Conservation (phyloP, 2,113 vertebrate genomes). For the Myxocyprinus asiaticus region DNA sequence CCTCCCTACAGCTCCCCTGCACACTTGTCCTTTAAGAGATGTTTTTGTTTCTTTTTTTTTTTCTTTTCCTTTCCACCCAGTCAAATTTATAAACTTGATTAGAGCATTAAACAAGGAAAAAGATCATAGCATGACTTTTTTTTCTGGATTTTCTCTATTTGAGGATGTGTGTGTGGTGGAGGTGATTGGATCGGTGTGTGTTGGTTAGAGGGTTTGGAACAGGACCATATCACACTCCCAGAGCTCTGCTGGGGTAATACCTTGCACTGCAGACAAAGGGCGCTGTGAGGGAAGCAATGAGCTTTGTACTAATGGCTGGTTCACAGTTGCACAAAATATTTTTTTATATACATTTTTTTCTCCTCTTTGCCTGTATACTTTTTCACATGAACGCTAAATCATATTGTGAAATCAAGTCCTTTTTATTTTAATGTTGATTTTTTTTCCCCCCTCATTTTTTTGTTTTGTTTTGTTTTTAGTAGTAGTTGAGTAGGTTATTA, state of each 20-base stretch:
- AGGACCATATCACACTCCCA: background rate
- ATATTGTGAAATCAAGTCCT: slow-evolving; percentile 45
- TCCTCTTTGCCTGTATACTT: slow-evolving; percentile 24
- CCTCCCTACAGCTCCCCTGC: slow-evolving; percentile 30
- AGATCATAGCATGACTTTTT: background rate
- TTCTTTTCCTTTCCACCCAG: background rate
- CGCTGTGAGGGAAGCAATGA: slow-evolving; percentile 39
- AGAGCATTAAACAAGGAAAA: background rate
- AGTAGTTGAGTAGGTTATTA: slow-evolving; percentile 44
- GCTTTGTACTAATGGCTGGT: slow-evolving; percentile 36
- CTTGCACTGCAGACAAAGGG: slow-evolving; percentile 11
- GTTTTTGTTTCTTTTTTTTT: too few relatives aligned
- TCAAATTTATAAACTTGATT: background rate
- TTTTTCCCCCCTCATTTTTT: too few relatives aligned
- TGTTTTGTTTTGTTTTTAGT: slow-evolving; percentile 21
- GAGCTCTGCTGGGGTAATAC: background rate
- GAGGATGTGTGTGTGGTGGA: slow-evolving; percentile 51
- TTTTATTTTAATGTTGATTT: slow-evolving; percentile 28
- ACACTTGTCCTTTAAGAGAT: slow-evolving; percentile 30
- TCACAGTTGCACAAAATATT: slow-evolving; percentile 51
- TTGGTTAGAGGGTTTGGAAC: slow-evolving; percentile 18
- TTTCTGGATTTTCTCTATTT: slow-evolving; percentile 38
- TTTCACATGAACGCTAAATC: slow-evolving; percentile 28
- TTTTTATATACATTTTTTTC: slow-evolving; percentile 17
- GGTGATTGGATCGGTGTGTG: slow-evolving; percentile 48